Evolutionary conservation across 53 echinoderm and acorn worm species (phyloP), one percentile per base, ranked within the genome.

Genomic region (Echinometra lucunter): DNA sequence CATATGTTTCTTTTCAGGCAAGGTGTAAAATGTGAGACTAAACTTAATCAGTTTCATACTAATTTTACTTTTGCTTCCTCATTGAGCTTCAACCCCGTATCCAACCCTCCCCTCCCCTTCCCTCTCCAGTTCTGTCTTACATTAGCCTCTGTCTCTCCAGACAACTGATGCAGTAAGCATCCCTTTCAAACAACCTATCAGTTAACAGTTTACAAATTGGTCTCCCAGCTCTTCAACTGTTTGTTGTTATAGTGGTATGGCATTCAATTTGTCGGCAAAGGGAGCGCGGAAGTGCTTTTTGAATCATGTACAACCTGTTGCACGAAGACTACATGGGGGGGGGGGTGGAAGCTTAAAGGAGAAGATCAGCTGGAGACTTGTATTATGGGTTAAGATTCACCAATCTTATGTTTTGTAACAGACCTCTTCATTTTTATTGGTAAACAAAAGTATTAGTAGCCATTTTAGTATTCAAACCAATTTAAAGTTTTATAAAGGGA

Each of bases 111-210:
- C 82, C 45, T 3, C 25, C 25, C 82, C 19, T 2, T 13, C 27
- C 19, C 23, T 45, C 25, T 45, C 45, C 10, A 4, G 0, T 63
- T 63, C 16, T 63, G 17, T 63, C 4, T 63, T 63, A 0, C 37
- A 74, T 34, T 35, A 34, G 28, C 37, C 37, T 74, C 11, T 74
- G 74, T 23, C 47, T 45, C n/a, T 83, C n/a, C 47, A 83, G 1
- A 21, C 45, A 6, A 80, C 40, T 23, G 80, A 15, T 12, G 28
- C 40, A 80, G 0, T 40, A 44, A 80, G 70, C 23, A 23, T 44
- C 19, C 42, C 34, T 89, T 60, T 30, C 89, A 89, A 89, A 89
- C 89, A 89, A 89, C 17, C 89, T 23, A 89, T 89, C 89, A 58
- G 35, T 89, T 60, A 37, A 37, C 89, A 15, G 60, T 89, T 89